Conservation (phyloP, 2,113 vertebrate genomes). For the Microtus montanus region DNA sequence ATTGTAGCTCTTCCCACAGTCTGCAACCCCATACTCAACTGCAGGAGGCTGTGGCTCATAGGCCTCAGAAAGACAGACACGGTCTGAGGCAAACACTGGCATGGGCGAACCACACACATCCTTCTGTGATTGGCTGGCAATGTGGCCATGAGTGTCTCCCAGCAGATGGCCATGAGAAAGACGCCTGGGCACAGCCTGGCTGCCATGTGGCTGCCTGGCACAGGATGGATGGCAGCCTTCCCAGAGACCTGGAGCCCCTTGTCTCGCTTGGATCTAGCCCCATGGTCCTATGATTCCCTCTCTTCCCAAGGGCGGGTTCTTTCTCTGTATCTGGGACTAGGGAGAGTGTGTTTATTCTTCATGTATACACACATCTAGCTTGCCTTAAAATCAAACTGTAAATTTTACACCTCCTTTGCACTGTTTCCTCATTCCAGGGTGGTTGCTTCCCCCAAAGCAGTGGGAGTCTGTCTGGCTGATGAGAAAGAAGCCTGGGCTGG, state of each 20-base stretch:
- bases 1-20: background rate
- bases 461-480: background rate
- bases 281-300: background rate
- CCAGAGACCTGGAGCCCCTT: conserved; percentile 3
- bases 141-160: background rate
- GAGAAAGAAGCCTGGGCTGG: background rate
- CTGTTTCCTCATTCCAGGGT: background rate
- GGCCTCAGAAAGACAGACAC: background rate
- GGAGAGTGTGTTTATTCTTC: background rate
- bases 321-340: background rate
- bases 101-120: background rate
- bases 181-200: background rate
- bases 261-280: conserved; percentile 8
- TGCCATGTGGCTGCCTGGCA: conserved; percentile 52
- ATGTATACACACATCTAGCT: background rate
- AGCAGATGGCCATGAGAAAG: conserved; percentile 54
- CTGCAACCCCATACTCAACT: background rate
- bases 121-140: background rate
- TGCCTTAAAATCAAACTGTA: background rate
- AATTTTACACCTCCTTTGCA: background rate
- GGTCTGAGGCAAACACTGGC: background rate
- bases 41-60: background rate
- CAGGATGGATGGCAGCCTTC: background rate
- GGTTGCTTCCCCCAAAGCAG: background rate
- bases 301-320: background rate